These are phyloP conservation scores for Yponomeuta cagnagella DNA, from an alignment of 2,888 invertebrate genomes.

Conservation along the genomic window DNA sequence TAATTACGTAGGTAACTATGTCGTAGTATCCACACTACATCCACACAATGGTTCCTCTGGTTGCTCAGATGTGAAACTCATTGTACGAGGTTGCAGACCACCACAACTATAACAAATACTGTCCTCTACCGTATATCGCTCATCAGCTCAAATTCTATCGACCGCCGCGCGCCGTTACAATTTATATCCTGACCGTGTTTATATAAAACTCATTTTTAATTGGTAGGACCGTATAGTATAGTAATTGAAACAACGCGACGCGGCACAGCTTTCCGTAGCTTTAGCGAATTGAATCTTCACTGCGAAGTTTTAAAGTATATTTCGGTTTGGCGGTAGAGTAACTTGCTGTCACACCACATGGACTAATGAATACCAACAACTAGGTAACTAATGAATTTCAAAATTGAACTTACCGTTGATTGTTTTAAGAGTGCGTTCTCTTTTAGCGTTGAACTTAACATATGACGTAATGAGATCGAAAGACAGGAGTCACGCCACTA, in stretches of 20 bases:
- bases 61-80: not conserved
- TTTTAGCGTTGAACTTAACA: slow-evolving; percentile 29
- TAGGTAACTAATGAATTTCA: slow-evolving; percentile 46
- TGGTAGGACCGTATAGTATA: slow-evolving; percentile 38
- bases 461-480: slow-evolving; percentile 45
- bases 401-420: slow-evolving; percentile 42
- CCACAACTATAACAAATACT: not conserved
- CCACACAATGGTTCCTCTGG: not conserved
- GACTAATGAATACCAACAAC: slow-evolving; percentile 48
- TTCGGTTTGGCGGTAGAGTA: slow-evolving; percentile 35
- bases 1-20: not conserved
- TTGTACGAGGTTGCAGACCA: not conserved
- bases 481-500: slow-evolving; percentile 62
- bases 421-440: slow-evolving; percentile 43
- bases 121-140: slow-evolving; percentile 36
- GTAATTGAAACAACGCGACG: slow-evolving; percentile 41
- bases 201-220: slow-evolving; percentile 46
- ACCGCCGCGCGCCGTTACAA: slow-evolving; percentile 32
- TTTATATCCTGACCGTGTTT: slow-evolving; percentile 42
- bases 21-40: not conserved
- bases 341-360: slow-evolving; percentile 34
- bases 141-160: slow-evolving; percentile 55
- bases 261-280: slow-evolving; percentile 38
- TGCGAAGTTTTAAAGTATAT: slow-evolving; percentile 35
- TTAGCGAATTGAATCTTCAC: slow-evolving; percentile 48